Evolutionary conservation across 2,797 vertebrate genomes (phyloP), one percentile per base, ranked within the genome.

Genomic region (Pangasius larnaudii): DNA sequence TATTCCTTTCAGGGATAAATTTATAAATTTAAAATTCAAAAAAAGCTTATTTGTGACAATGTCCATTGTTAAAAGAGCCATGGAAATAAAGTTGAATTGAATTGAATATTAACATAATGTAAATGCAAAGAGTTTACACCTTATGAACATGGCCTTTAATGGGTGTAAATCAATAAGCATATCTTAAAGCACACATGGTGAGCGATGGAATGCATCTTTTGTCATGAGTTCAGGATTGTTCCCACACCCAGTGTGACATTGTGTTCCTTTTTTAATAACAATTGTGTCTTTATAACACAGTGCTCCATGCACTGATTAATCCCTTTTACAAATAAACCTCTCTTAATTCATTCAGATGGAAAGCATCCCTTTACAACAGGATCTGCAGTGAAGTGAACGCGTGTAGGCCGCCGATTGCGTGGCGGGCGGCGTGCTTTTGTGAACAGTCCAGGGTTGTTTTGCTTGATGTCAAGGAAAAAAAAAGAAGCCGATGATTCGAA

Each of bases 371-470:
- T 71, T 89, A 69, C 81, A 84, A 33, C 39, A 18, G 72, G 71
- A 87, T 80, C 74, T 86, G 77, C 63, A 56, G 72, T 74, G n/a
- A 53, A 59, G 88, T 71, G 67, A 83, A 74, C 46, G n/a, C 42
- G 72, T 65, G 56, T 42, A 83, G 88, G 91, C 89, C 86, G 85
- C 89, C 88, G 90, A 89, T 86, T 59, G 3, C 78, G 5, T 0
- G 82, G 69, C 85, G 59, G 81, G 86, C 85, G 89, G 90, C 81
- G 11, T 72, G 88, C 85, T 61, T 59, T 81, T 81, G 2, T 24
- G 79, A 39, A 14, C 10, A 91, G 93, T 94, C 92, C 30, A 92
- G 90, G 90, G 91, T 84, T 56, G 69, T 81, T 81, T 90, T 86
- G 92, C 92, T 87, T 69, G n/a, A 89, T 80, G 75, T 86, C 36